These are phyloP conservation scores for Flabesymbios commensalis DNA, from an alignment of 2,888 invertebrate genomes.

Conservation along the genomic window DNA sequence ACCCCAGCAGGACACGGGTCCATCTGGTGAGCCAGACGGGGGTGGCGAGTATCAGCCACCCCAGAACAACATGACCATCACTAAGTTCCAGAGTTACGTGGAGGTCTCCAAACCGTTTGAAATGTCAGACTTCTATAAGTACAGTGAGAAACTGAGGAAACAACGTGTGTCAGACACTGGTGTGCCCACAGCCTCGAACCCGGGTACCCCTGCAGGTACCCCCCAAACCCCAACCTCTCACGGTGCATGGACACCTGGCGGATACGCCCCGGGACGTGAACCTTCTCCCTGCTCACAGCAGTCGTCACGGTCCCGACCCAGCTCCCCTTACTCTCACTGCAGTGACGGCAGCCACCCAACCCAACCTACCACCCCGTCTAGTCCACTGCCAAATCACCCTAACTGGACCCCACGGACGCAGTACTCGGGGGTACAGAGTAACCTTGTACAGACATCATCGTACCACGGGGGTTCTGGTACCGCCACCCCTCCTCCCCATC, in stretches of 20 bases:
- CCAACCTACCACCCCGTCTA: no score
- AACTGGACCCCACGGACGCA: no score
- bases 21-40: neutral
- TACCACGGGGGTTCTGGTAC: conserved; percentile 26
- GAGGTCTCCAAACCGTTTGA: conserved; percentile 96
- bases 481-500: conserved; percentile 24
- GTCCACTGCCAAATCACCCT: no score
- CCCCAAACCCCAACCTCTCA: neutral
- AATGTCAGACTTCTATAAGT: conserved; percentile 97
- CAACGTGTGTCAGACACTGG: conserved; percentile 46
- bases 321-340: conserved; percentile 8
- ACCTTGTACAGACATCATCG: conserved; percentile 16
- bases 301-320: conserved; percentile 12
- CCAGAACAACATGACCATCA: conserved; percentile 9
- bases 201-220: neutral
- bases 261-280: neutral
- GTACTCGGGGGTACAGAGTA: conserved; percentile 13
- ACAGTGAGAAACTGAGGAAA: conserved; percentile 89
- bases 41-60: neutral
- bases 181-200: neutral
- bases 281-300: conserved; percentile 1
- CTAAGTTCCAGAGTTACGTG: conserved; percentile 66
- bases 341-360: no score
- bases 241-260: neutral
- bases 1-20: neutral